phyloP scores from a whole-genome alignment of 2,797 vertebrate species.

The Urosaurus nigricauda region DNA sequence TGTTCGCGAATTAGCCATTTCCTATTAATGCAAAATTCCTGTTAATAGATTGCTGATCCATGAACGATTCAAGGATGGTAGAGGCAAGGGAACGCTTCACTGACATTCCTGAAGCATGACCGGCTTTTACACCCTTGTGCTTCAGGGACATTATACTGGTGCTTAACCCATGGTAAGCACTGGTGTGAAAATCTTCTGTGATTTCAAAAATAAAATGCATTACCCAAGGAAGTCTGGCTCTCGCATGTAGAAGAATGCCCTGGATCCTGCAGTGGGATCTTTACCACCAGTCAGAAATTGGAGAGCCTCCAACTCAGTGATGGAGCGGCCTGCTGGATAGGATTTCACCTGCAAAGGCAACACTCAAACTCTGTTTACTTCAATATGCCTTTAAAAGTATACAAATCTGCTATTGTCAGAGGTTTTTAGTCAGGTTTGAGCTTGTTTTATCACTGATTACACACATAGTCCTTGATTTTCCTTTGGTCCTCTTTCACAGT shows the following conservation, averaged over 20 bases:
- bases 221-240: slow-evolving; percentile 83
- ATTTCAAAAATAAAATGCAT: neutral
- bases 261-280: slow-evolving; percentile 61
- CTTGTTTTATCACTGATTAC: too few relatives aligned
- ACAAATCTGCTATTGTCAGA: too few relatives aligned
- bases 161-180: too few relatives aligned
- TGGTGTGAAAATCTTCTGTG: too few relatives aligned
- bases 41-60: too few relatives aligned
- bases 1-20: too few relatives aligned
- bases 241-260: slow-evolving; percentile 87
- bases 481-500: neutral
- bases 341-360: slow-evolving; percentile 77
- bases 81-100: too few relatives aligned
- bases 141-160: too few relatives aligned
- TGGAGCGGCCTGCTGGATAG: slow-evolving; percentile 83
- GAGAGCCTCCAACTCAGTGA: slow-evolving; percentile 91
- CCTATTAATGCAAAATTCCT: too few relatives aligned
- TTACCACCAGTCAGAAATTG: slow-evolving; percentile 84
- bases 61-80: too few relatives aligned
- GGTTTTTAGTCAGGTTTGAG: neutral
- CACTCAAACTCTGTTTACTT: neutral
- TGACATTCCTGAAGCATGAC: too few relatives aligned
- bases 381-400: neutral
- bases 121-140: too few relatives aligned
- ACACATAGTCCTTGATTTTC: neutral